Base-by-base conservation (phyloP, 2,888 invertebrate genomes). In the Ischnus inquisitorius region DNA sequence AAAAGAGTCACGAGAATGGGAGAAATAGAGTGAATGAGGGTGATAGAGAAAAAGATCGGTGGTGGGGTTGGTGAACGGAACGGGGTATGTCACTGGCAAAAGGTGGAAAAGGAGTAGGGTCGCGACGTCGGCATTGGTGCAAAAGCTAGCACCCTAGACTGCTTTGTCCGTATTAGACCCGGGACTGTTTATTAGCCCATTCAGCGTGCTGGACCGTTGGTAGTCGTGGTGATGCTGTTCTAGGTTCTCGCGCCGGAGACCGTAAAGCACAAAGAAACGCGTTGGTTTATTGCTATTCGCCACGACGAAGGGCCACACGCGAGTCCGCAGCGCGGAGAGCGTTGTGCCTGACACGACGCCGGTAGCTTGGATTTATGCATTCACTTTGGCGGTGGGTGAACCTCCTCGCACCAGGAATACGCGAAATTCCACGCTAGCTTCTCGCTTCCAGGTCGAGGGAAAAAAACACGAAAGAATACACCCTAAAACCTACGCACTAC, bases 241-340 rank as follows among this genome's bases (percentile, higher is more conserved):
- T 76, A 54, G 65, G 51, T 62, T 25, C 51, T 34, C 28, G 57
- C 54, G 51, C 67, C 34, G 43, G 79, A 74, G 77, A 79, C 85
- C 87, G 80, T 90, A 90, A 89, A 87, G 84, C 87, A 87, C 84
- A 76, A 90, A 89, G 89, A 89, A 90, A 89, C 86, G 86, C 76
- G 86, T 72, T 84, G 79, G 83, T 87, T 90, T 89, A 89, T 81
- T 84, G 74, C 79, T 60, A 22, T 84, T 76, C 46, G 87, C 86
- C 81, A 80, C 22, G 72, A 68, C 57, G 80, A 76, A 67, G 81
- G 74, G 76, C 85, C 84, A 82, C 84, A 57, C 71, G 80, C 41
- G 81, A 57, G 67, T 79, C 34, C 39, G 85, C 87, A 89, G 87
- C 84, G 86, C 62, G 62, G 83, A 48, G 85, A 87, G 65, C 76